A percentile compares a stretch with the other conserved stretches of the same genome.
These are phyloP conservation scores for Adelges cooleyi DNA, from an alignment of 1,140 invertebrate species.

Conservation along the genomic window DNA sequence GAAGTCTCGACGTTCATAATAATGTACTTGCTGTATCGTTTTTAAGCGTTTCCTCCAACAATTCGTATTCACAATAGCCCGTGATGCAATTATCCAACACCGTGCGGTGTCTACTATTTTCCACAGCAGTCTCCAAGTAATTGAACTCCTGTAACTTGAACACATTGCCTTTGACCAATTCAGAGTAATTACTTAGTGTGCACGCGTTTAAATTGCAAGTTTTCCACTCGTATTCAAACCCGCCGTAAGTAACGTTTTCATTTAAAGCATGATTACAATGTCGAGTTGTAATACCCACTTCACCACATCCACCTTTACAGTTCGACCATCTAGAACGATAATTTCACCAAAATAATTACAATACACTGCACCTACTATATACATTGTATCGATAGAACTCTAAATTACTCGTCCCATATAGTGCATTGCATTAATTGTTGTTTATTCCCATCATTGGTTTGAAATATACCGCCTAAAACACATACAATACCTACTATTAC, in stretches of 20 bases:
- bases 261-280: neutral
- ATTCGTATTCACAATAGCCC: neutral
- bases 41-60: neutral
- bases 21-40: neutral
- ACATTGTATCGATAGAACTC: no score
- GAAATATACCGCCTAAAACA: no score
- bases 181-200: neutral
- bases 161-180: neutral
- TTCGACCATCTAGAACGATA: neutral
- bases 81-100: neutral
- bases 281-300: neutral
- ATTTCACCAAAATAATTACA: no score
- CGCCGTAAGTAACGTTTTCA: neutral
- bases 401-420: no score
- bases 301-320: neutral
- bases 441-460: no score
- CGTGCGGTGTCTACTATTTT: neutral
- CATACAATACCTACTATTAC: no score
- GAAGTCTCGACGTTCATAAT: neutral
- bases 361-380: no score
- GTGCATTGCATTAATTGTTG: no score
- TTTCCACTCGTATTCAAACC: constrained; percentile 9
- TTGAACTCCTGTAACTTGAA: neutral
- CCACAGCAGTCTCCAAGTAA: neutral
- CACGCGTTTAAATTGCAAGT: neutral